A percentile compares a stretch with the other conserved stretches of the same genome.
Conservation (phyloP, 2,888 invertebrate genomes). For the Iselma pallidipennis region DNA sequence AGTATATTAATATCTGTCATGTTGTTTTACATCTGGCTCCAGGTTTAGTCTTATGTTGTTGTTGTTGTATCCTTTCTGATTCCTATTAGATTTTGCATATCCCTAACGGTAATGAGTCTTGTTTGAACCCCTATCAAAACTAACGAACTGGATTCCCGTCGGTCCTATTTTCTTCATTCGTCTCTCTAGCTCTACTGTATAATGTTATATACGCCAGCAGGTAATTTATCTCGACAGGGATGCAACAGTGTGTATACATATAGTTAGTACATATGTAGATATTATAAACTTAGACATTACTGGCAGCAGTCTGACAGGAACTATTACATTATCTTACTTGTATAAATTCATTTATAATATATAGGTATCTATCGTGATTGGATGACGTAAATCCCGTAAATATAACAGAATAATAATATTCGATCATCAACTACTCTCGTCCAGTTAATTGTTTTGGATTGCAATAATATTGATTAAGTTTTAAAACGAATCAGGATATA, state of each 20-base stretch:
- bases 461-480: background rate
- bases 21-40: background rate
- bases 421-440: background rate
- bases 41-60: background rate
- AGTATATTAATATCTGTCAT: no score
- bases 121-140: background rate
- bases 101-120: background rate
- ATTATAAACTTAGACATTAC: no score
- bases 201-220: background rate
- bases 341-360: no score
- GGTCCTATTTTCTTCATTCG: background rate
- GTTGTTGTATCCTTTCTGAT: background rate
- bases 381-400: background rate
- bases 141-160: background rate
- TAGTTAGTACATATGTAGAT: no score
- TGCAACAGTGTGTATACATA: background rate
- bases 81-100: background rate
- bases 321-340: no score
- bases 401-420: no score
- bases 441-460: background rate
- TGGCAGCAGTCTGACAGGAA: no score
- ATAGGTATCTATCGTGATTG: background rate
- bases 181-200: background rate
- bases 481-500: background rate
- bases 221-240: background rate